Conservation (phyloP, 2,113 vertebrate species). For the Odontophorus gujanensis region DNA sequence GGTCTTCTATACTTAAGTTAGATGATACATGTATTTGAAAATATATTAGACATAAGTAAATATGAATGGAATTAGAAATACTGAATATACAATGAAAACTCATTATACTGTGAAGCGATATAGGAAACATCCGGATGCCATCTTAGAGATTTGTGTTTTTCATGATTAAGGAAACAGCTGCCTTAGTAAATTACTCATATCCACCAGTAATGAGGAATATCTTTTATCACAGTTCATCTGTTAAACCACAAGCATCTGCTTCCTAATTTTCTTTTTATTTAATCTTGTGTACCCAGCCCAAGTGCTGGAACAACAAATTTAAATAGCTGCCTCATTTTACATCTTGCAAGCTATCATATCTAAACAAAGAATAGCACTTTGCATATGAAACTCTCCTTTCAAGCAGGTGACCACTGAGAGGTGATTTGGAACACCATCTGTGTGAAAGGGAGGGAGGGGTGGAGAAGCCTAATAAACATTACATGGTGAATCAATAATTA, state of each 20-base stretch:
- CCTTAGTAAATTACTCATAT: conserved; percentile 59
- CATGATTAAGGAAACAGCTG: conserved; percentile 69
- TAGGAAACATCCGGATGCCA: conserved; percentile 54
- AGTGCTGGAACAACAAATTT: conserved; percentile 57
- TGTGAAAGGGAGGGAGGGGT: not conserved
- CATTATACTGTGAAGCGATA: not conserved
- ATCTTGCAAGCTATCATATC: conserved; percentile 48
- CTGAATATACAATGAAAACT: not conserved
- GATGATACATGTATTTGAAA: not conserved
- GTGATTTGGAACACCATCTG: conserved; percentile 61
- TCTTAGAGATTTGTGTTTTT: conserved; percentile 5
- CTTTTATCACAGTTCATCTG: conserved; percentile 68
- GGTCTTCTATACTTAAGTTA: not conserved
- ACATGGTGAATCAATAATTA: conserved; percentile 69
- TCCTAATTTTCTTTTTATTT: conserved; percentile 71
- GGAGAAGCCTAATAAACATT: conserved; percentile 58
- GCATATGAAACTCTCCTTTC: conserved; percentile 66
- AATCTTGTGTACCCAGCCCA: conserved; percentile 54
- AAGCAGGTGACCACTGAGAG: conserved; percentile 56
- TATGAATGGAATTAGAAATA: not conserved
- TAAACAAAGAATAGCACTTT: conserved; percentile 65
- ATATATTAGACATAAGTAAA: not conserved
- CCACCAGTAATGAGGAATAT: conserved; percentile 59
- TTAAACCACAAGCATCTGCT: conserved; percentile 75
- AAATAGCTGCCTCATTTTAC: conserved; percentile 56